phyloP scores from a whole-genome alignment of 2,113 vertebrate genomes.

The Rhineura floridana region DNA sequence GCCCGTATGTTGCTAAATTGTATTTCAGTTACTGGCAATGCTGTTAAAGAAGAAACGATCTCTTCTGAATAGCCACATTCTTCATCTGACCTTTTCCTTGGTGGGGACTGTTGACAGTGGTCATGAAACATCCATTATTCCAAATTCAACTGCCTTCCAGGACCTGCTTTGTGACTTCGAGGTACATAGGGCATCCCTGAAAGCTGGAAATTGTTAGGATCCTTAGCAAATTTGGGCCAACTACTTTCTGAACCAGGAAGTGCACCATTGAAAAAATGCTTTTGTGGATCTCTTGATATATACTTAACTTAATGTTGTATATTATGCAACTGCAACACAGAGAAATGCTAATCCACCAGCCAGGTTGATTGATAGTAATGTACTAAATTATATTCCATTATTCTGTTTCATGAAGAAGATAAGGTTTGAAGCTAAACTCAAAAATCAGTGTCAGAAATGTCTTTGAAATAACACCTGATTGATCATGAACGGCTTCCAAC shows the following conservation, averaged over 20 bases:
- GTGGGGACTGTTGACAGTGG: conserved; percentile 98
- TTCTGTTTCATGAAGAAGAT: conserved; percentile 7
- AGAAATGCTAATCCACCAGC: neutral
- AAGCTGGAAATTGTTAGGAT: neutral
- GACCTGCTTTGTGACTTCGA: conserved; percentile 98
- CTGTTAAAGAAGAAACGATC: conserved; percentile 95
- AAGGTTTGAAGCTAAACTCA: neutral
- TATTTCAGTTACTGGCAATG: conserved; percentile 91
- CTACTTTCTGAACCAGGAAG: neutral
- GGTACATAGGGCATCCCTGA: conserved; percentile 71
- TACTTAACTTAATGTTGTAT: no score
- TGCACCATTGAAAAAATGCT: neutral
- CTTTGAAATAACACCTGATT: neutral
- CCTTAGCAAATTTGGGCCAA: neutral
- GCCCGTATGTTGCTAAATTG: conserved; percentile 9
- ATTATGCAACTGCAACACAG: neutral
- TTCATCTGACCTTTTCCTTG: conserved; percentile 97
- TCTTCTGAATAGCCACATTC: conserved; percentile 97
- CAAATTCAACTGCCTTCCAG: conserved; percentile 97
- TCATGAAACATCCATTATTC: conserved; percentile 97
- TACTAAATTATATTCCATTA: neutral
- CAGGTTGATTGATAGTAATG: neutral
- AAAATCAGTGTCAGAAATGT: neutral
- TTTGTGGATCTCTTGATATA: neutral
- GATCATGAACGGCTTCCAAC: neutral